Conservation (phyloP, 2,888 invertebrate genomes). For the Quadriops clusia region DNA sequence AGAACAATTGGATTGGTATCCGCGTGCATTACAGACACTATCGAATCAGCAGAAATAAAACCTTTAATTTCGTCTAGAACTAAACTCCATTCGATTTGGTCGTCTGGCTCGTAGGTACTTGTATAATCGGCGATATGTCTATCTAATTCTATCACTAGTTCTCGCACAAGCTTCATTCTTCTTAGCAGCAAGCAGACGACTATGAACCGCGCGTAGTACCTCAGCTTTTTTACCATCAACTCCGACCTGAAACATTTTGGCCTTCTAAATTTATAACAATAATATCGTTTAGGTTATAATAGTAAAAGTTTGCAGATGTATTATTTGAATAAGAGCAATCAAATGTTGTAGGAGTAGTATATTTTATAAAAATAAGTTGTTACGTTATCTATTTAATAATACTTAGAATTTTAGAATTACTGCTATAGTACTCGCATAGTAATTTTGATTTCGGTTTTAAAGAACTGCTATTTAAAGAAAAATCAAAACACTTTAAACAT, state of each 20-base stretch:
- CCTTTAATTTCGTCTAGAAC: conserved; percentile 90
- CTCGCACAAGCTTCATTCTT: conserved; percentile 85
- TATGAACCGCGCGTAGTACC: conserved; percentile 92
- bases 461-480: no score
- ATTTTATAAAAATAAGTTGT: no score
- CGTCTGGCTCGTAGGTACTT: conserved; percentile 91
- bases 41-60: conserved; percentile 85
- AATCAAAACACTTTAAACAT: no score
- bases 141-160: conserved; percentile 83
- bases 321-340: conserved; percentile 1
- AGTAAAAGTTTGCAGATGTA: background rate
- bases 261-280: background rate
- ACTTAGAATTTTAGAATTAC: no score
- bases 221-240: conserved; percentile 90
- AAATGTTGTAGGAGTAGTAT: no score
- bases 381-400: no score
- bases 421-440: no score
- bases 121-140: conserved; percentile 93
- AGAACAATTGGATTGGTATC: conserved; percentile 77
- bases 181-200: conserved; percentile 89
- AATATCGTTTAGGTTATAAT: background rate
- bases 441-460: no score
- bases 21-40: conserved; percentile 77
- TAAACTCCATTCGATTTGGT: conserved; percentile 90
- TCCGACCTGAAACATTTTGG: conserved; percentile 49